Conservation (phyloP, 2,113 vertebrate genomes). For the Chaenogobius annularis region DNA sequence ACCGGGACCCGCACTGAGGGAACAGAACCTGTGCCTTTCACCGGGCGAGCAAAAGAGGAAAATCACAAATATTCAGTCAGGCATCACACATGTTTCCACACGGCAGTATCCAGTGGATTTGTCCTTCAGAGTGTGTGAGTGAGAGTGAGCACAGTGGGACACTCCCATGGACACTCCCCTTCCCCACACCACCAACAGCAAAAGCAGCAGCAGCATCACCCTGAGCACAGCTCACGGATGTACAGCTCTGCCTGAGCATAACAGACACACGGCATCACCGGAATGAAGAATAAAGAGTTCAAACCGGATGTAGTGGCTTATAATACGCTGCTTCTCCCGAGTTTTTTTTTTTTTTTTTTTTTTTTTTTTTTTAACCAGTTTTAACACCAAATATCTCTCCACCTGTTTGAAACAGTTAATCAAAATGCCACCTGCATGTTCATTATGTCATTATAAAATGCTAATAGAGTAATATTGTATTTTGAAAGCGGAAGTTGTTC, state of each 20-base stretch:
- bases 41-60: slow-evolving; percentile 43
- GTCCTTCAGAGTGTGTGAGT: slow-evolving; percentile 15
- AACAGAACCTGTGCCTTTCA: slow-evolving; percentile 17
- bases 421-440: background rate
- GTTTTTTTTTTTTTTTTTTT: no score
- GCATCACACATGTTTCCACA: slow-evolving; percentile 40
- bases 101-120: slow-evolving; percentile 27
- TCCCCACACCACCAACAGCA: no score
- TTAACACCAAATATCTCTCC: background rate
- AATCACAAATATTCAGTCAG: slow-evolving; percentile 34
- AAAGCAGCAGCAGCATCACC: slow-evolving; percentile 23
- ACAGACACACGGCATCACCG: background rate
- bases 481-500: background rate
- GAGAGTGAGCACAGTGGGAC: slow-evolving; percentile 23
- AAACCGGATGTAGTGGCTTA: slow-evolving; percentile 29
- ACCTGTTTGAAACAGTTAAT: background rate
- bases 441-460: background rate
- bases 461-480: background rate
- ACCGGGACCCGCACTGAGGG: slow-evolving; percentile 10
- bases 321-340: slow-evolving; percentile 25
- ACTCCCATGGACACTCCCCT: slow-evolving; percentile 34
- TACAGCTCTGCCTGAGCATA: background rate
- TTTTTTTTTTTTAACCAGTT: background rate
- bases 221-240: no score
- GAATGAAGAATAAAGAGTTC: accelerated